Percentiles rank a stretch among this genome's conserved stretches.
phyloP scores from a whole-genome alignment of 1,140 invertebrate genomes.

The Acyrthosiphon pisum region DNA sequence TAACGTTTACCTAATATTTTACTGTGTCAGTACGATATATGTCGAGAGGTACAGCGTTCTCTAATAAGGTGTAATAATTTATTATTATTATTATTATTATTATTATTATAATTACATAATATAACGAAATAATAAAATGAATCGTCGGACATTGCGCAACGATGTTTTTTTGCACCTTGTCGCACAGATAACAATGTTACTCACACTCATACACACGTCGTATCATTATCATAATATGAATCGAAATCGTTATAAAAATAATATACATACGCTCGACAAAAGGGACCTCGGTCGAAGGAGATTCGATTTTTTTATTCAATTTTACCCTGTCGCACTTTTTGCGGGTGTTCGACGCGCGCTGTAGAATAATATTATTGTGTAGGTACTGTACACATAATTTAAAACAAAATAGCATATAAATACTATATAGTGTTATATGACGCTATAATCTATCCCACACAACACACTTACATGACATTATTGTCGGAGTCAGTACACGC shows the following conservation, averaged over 20 bases:
- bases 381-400: neutral
- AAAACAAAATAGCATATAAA: too few species aligned
- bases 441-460: too few species aligned
- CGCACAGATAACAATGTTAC: neutral
- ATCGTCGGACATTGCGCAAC: neutral
- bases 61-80: neutral
- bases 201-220: too few species aligned
- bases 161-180: neutral
- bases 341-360: neutral
- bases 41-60: neutral
- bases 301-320: neutral
- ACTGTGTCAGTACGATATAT: neutral
- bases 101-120: too few species aligned
- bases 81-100: neutral
- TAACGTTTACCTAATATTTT: slow-evolving; percentile 14
- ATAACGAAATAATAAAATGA: neutral
- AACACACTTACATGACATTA: too few species aligned
- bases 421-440: too few species aligned
- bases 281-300: neutral
- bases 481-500: too few species aligned
- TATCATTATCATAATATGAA: neutral
- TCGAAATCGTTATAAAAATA: neutral
- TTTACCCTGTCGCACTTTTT: neutral
- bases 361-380: neutral
- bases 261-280: neutral